Percentiles rank a stretch among this genome's conserved stretches.
Evolutionary conservation across 2,888 invertebrate species (phyloP).

Genomic region (Drosophila prolongata): DNA sequence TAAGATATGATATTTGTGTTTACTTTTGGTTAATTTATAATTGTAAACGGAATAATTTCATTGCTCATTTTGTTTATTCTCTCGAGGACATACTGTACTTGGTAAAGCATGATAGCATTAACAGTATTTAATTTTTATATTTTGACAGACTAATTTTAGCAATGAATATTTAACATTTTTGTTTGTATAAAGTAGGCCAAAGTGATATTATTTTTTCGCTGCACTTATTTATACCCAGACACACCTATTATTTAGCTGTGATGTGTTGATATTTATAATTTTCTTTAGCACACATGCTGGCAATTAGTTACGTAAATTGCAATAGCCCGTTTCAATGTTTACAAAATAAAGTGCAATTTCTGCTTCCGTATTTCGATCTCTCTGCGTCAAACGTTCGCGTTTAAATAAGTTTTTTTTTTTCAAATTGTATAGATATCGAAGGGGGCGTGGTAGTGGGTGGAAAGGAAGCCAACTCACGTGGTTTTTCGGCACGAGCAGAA

Average conservation of each 20-base stretch:
- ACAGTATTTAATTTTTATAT: no score
- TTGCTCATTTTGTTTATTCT: no score
- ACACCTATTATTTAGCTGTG: background rate
- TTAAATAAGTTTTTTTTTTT: slow-evolving; percentile 45
- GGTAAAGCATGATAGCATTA: no score
- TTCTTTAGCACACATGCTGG: slow-evolving; percentile 11
- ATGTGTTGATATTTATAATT: slow-evolving; percentile 22
- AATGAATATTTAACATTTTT: no score
- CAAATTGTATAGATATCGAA: background rate
- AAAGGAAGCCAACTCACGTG: slow-evolving; percentile 25
- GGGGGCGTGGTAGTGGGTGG: background rate
- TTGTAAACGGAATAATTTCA: no score
- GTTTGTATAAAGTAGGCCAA: no score
- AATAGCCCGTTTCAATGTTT: slow-evolving; percentile 21
- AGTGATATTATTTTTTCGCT: background rate
- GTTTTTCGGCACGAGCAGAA: slow-evolving; percentile 3
- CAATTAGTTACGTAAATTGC: slow-evolving; percentile 36
- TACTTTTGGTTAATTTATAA: no score
- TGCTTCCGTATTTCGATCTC: slow-evolving; percentile 35
- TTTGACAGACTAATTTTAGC: no score
- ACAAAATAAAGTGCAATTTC: slow-evolving; percentile 13
- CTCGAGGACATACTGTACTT: no score
- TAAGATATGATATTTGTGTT: no score
- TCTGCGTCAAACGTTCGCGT: slow-evolving; percentile 43
- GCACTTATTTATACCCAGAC: background rate